A percentile compares a stretch with the other conserved stretches of the same genome.
phyloP scores from a whole-genome alignment of 2,888 invertebrate genomes.

The Andrena marginata region DNA sequence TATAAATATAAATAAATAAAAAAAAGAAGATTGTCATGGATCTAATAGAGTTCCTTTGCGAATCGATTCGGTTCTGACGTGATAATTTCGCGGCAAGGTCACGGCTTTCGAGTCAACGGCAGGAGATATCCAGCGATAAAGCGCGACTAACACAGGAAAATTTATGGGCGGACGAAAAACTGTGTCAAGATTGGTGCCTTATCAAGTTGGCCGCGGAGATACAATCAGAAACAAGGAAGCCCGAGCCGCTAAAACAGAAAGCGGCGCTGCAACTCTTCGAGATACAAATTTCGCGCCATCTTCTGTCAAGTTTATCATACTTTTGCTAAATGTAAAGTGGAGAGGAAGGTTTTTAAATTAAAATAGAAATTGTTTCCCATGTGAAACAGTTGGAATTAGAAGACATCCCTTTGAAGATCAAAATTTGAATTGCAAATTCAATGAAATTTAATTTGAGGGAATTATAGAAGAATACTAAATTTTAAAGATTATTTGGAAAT shows the following conservation, averaged over 20 bases:
- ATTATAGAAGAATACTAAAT: too few relatives aligned
- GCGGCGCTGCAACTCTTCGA: not conserved
- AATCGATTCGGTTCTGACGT: not conserved
- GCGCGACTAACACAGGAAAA: not conserved
- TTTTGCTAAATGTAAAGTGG: too few relatives aligned
- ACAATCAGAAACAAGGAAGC: not conserved
- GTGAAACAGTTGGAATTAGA: too few relatives aligned
- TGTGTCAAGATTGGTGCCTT: not conserved
- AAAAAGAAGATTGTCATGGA: too few relatives aligned
- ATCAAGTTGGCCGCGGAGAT: not conserved
- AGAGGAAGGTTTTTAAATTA: not conserved
- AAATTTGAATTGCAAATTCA: too few relatives aligned
- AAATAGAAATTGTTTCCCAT: not conserved
- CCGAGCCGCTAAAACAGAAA: not conserved
- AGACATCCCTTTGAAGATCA: too few relatives aligned
- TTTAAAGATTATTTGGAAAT: too few relatives aligned
- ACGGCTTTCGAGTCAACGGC: constrained; percentile 23
- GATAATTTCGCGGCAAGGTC: constrained; percentile 28
- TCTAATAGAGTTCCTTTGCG: not conserved
- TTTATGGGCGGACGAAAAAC: not conserved
- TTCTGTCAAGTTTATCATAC: not conserved
- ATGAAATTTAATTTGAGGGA: too few relatives aligned
- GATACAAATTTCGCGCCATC: not conserved
- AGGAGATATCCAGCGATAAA: constrained; percentile 20
- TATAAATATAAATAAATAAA: too few relatives aligned